Evolutionary conservation across 2,797 vertebrate species (phyloP).

Genomic region (Phoebastria nigripes): DNA sequence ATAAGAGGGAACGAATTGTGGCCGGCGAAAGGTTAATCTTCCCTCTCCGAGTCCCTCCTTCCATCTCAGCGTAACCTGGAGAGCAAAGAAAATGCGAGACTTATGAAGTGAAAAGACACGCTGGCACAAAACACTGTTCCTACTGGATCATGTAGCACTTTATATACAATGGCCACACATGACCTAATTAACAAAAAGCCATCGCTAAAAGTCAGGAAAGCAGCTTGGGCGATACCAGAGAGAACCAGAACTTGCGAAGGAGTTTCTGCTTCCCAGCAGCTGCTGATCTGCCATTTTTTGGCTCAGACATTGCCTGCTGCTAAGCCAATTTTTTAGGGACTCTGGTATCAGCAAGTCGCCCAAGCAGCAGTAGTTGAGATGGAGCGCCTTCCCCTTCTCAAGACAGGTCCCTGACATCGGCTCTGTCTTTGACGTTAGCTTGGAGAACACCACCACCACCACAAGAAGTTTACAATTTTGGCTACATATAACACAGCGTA

Average conservation of each 20-base stretch:
- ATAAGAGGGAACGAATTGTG: constrained; percentile 45
- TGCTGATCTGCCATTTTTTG: constrained; percentile 20
- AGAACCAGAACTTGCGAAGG: constrained; percentile 37
- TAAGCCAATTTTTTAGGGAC: neutral
- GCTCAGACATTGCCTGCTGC: neutral
- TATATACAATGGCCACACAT: neutral
- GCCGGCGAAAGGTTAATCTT: constrained; percentile 51
- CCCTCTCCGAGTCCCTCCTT: constrained; percentile 21
- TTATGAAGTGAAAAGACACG: neutral
- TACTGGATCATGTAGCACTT: neutral
- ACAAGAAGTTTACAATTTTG: neutral
- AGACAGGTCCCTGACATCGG: neutral
- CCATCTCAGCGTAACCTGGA: constrained; percentile 10
- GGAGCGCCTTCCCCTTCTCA: neutral
- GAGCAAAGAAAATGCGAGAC: neutral
- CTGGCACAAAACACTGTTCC: neutral
- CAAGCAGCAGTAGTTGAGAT: neutral
- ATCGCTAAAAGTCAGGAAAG: neutral
- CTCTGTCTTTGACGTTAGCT: neutral
- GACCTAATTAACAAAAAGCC: constrained; percentile 40
- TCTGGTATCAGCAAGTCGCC: neutral
- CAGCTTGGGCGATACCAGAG: neutral
- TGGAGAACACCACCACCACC: neutral
- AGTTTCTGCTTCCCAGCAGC: constrained; percentile 39
- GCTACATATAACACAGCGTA: neutral